Base-by-base conservation (phyloP, 2,113 vertebrate genomes). In the Sminthopsis crassicaudata region DNA sequence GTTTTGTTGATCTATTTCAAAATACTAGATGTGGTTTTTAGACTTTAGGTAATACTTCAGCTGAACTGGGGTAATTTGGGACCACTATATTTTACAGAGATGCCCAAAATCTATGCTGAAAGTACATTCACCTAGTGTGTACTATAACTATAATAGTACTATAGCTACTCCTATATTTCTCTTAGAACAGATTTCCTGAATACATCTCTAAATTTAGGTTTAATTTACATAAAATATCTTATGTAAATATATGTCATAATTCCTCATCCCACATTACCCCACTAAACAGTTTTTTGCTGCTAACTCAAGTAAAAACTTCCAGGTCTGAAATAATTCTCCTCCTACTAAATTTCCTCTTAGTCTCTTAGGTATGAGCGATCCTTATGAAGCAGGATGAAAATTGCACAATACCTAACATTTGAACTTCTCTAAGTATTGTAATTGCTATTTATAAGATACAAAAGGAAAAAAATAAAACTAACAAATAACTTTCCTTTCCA, bases 381-480 rank as follows among this genome's bases (percentile, higher is more conserved):
- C 2, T 53, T 3, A 3, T 92, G 55, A 8, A 76, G 54, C 91
- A 93, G 36, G 91, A 8, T 92, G 90, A 93, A 88, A 11, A 23
- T 22, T 46, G 93, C 57, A 51, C 1, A 24, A 91, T 93, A 53
- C 4, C 42, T 30, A 93, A 90, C 92, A 48, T 1, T 53, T 93
- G 22, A 67, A 91, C 51, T 88, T 92, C 92, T 84, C 89, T 42
- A 96, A 19, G 4, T 4, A 67, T 0, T 90, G 22, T 57, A 57
- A 91, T 95, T 96, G 89, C 54, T 95, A 8, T 91, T 91, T 93
- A 91, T 24, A 96, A 57, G 91, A 42, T 48, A 92, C 53, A 52
- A 93, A 93, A 67, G 53, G 48, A 91, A 30, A 84, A 25, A 55
- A 94, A 57, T 36, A 92, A 93, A 92, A 46, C 92, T 52, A 14